phyloP scores from a whole-genome alignment of 2,888 invertebrate genomes.

The Brenthis daphne region DNA sequence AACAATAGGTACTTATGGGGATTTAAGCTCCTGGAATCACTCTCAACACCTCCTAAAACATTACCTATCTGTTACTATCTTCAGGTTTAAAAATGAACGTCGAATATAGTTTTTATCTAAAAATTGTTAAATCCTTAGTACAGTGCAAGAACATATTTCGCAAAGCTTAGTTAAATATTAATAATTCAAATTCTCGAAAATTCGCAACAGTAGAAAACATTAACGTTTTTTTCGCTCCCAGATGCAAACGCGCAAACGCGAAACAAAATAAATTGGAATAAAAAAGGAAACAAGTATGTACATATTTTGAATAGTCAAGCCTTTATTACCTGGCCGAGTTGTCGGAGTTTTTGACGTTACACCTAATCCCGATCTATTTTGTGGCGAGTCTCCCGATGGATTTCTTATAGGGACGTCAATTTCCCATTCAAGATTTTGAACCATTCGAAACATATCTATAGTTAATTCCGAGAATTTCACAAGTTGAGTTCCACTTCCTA shows the following conservation, averaged over 20 bases:
- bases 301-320: background rate
- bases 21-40: conserved; percentile 74
- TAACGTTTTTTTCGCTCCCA: too few relatives aligned
- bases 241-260: background rate
- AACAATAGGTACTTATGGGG: conserved; percentile 98
- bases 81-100: too few relatives aligned
- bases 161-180: too few relatives aligned
- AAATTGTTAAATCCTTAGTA: too few relatives aligned
- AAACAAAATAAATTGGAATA: background rate
- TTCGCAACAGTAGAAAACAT: background rate
- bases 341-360: conserved; percentile 61
- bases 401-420: conserved; percentile 91
- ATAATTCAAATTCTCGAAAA: background rate
- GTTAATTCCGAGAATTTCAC: conserved; percentile 98
- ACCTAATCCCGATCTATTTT: conserved; percentile 65
- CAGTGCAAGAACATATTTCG: too few relatives aligned
- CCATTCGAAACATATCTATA: conserved; percentile 98
- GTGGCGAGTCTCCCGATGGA: conserved; percentile 76
- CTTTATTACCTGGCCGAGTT: conserved; percentile 51
- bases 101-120: too few relatives aligned
- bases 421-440: conserved; percentile 96
- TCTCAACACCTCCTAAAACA: conserved; percentile 40
- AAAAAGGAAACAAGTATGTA: background rate
- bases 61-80: too few relatives aligned
- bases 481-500: conserved; percentile 96